phyloP scores from a whole-genome alignment of 1,140 invertebrate species.

The Bursaphelenchus mucronatus region DNA sequence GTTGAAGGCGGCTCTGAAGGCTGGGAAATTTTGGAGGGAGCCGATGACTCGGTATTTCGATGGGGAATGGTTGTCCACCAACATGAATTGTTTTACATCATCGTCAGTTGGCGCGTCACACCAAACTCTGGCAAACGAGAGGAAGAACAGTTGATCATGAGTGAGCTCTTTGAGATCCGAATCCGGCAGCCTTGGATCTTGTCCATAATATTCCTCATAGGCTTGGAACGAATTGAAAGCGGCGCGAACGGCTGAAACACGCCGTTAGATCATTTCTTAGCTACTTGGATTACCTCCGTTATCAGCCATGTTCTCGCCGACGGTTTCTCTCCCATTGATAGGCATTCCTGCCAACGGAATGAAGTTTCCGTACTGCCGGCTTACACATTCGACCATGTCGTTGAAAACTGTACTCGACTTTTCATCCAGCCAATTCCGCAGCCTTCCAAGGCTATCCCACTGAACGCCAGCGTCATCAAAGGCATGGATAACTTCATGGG shows the following conservation, averaged over 20 bases:
- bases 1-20: too few relatives aligned
- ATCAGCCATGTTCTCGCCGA: constrained; percentile 21
- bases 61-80: too few relatives aligned
- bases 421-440: constrained; percentile 10
- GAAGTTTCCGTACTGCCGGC: constrained; percentile 15
- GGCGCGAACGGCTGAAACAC: background rate
- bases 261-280: background rate
- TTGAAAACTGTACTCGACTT: constrained; percentile 9
- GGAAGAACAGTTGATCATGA: too few relatives aligned
- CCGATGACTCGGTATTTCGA: too few relatives aligned
- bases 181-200: too few relatives aligned
- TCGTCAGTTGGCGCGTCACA: too few relatives aligned
- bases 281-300: constrained; percentile 6
- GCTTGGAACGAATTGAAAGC: constrained; percentile 1
- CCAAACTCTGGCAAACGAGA: too few relatives aligned
- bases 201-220: too few relatives aligned
- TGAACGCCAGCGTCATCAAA: constrained; percentile 24
- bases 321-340: constrained; percentile 10
- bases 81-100: too few relatives aligned
- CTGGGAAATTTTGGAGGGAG: too few relatives aligned
- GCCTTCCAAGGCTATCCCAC: constrained; percentile 19
- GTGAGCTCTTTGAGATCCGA: too few relatives aligned
- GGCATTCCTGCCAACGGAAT: background rate
- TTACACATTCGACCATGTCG: constrained; percentile 13
- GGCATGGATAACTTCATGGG: constrained; percentile 23